Percentiles rank a stretch among this genome's conserved stretches.
Evolutionary conservation across 2,113 vertebrate species (phyloP).

Genomic region (Manacus vitellinus): DNA sequence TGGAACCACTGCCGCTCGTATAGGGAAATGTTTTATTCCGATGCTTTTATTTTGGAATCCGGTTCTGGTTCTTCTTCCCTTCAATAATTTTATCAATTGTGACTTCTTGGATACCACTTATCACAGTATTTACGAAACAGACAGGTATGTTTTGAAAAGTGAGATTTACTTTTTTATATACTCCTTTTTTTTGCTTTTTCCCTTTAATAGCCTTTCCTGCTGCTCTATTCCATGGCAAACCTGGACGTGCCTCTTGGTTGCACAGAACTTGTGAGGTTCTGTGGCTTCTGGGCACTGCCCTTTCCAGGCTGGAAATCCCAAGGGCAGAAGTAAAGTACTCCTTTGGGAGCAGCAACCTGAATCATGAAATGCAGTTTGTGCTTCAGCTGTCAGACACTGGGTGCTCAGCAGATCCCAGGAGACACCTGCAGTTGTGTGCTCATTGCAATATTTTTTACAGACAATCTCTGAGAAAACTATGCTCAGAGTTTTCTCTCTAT

Average conservation of each 20-base stretch:
- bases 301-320: not conserved
- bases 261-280: not conserved
- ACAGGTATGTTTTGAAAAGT: not conserved
- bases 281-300: not conserved
- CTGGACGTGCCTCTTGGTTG: not conserved
- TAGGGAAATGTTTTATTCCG: not conserved
- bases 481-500: not conserved
- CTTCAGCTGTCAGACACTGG: not conserved
- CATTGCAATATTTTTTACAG: not conserved
- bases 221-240: not conserved
- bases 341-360: not conserved
- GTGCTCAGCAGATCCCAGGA: not conserved
- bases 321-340: not conserved
- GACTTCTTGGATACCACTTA: not conserved
- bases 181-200: not conserved
- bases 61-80: not conserved
- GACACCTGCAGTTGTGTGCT: not conserved
- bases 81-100: not conserved
- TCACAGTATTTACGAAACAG: not conserved
- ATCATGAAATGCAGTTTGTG: not conserved
- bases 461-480: not conserved
- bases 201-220: not conserved
- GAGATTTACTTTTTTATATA: not conserved
- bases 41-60: not conserved
- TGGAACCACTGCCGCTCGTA: not conserved